Evolutionary conservation across 2,797 vertebrate genomes (phyloP), one percentile per base, ranked within the genome.

Genomic region (Enteromius mattozi): DNA sequence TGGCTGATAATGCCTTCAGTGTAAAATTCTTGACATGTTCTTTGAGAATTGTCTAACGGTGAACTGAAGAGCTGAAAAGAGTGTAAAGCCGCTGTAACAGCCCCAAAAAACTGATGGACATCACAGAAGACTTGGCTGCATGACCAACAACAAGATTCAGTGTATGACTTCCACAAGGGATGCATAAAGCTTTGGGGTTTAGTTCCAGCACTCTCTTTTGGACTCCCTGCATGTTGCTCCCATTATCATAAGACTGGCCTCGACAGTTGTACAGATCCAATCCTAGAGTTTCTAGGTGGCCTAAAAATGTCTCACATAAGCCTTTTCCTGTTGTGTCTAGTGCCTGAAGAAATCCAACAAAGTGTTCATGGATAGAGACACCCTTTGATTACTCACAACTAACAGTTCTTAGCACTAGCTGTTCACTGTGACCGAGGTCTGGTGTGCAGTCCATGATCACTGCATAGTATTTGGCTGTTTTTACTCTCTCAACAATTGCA

Each of bases 1-100:
- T 84, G 83, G 83, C 33, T 16, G 78, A 81, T 30, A 85, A 19
- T 37, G 49, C 37, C 19, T 88, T 88, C 16, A 87, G 37, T 33
- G 74, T 75, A 61, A 84, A 45, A 17, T 79, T 27, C 14, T 65
- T 65, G 14, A 65, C 14, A 33, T 65, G 16, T 30, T 7, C 14
- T 17, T 65, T 30, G 27, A 65, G 61, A 33, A 65, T 65, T 6
- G 61, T 30, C 61, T 27, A 65, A 1, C 14, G 3, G 14, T 65
- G 61, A 65, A 65, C 61, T 7, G 61, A 65, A 12, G 27, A 6
- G 7, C 27, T 63, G 14, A 33, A 33, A 30, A 7, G 12, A 65
- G 17, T 17, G 24, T 16, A 63, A 13, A 61, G 59, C 13, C 4
- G 4, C 4, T 63, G 4, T 30, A 30, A 63, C 2, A 30, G 12